A percentile compares a stretch with the other conserved stretches of the same genome.
phyloP scores from a whole-genome alignment of 2,797 vertebrate species.

The Numenius phaeopus region DNA sequence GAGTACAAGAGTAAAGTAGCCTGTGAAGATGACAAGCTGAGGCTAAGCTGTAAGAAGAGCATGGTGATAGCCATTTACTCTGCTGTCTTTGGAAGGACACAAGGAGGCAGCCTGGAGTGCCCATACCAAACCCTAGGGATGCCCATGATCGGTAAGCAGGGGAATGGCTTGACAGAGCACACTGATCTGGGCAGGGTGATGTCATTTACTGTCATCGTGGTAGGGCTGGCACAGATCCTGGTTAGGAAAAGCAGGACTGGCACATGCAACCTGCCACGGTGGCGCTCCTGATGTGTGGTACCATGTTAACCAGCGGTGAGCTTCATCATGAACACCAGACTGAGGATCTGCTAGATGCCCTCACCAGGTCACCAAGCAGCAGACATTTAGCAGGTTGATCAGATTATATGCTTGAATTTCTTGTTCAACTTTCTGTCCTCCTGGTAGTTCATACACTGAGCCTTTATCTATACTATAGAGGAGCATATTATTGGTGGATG shows the following conservation, averaged over 20 bases:
- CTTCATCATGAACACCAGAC: background rate
- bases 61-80: conserved; percentile 91
- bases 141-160: conserved; percentile 84
- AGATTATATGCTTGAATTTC: background rate
- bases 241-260: background rate
- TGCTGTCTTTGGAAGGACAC: conserved; percentile 88
- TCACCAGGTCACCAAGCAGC: background rate
- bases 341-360: background rate
- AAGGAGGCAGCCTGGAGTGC: conserved; percentile 88
- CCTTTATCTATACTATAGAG: background rate
- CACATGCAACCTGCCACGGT: background rate
- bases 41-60: conserved; percentile 88
- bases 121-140: conserved; percentile 83
- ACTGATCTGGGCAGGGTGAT: background rate
- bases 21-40: conserved; percentile 91
- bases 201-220: background rate
- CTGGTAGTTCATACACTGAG: background rate
- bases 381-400: background rate
- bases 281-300: background rate
- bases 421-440: background rate
- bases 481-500: background rate
- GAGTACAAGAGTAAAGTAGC: conserved; percentile 93
- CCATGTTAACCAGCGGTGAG: background rate
- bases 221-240: background rate
- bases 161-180: background rate